Evolutionary conservation across 1,140 invertebrate genomes (phyloP), one percentile per base, ranked within the genome.

Genomic region (Drosophila pallidifrons): DNA sequence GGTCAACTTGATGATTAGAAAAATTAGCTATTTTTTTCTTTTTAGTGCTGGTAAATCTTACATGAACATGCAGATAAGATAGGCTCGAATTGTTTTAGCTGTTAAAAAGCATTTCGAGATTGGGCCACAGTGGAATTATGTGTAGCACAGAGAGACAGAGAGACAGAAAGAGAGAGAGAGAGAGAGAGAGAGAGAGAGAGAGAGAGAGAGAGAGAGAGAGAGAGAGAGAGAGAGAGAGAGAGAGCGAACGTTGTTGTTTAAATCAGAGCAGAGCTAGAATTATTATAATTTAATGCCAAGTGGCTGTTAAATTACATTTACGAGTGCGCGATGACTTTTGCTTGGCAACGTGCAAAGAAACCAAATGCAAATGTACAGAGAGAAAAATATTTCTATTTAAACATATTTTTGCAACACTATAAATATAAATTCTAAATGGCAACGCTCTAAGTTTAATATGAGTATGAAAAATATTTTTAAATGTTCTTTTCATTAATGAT

Each of bases 1-100:
- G 71, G 64, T 74, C 71, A 68, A 41, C 63, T 49, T 30, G 32
- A 16, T 59, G 64, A 74, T 46, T 74, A 41, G 66, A 65, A 60
- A 59, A 25, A 25, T 25, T 25, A 25, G 0, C 20, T 0, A 0
- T 25, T 25, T 25, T 25, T 25, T 25, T 25, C 0, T 68, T 41
- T 49, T 16, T n/a, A 54, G 55, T 0, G 20, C 54, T 73, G 47
- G 67, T 67, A 66, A 82, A 82, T 82, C 65, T 79, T 70, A 82
- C 80, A 82, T 79, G 65, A 79, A 46, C 75, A 54, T 43, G 16
- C 43, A 57, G 81, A 83, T 83, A 85, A 83, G 81, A 83, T 85
- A 80, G 28, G 11, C 25, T 10, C 8, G 3, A 7, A 3, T 11
- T 46, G 6, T 25, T 8, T 13, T 15, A 32, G 30, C 35, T 10